A percentile compares a stretch with the other conserved stretches of the same genome.
These are phyloP conservation scores for Sebastes trivittatus DNA, from an alignment of 2,797 vertebrate genomes.

Conservation along the genomic window DNA sequence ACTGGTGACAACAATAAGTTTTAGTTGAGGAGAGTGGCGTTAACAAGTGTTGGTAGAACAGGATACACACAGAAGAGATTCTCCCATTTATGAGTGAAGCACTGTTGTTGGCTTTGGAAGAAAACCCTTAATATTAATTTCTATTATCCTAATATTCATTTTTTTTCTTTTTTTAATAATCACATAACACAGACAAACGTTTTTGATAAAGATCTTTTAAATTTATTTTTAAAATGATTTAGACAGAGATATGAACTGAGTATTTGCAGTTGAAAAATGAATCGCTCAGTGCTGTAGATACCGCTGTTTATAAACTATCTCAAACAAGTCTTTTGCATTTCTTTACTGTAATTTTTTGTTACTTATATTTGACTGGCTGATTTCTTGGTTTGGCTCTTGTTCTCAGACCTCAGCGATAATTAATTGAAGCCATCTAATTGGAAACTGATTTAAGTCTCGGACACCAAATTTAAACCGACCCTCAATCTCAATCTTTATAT, in stretches of 20 bases:
- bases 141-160: too few species aligned
- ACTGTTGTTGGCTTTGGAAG: neutral
- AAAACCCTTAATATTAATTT: neutral
- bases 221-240: neutral
- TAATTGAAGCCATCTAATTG: neutral
- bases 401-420: neutral
- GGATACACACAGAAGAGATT: neutral
- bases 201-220: neutral
- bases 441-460: neutral
- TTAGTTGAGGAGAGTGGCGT: neutral
- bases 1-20: neutral
- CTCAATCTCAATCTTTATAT: neutral
- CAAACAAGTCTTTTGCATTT: too few species aligned
- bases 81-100: neutral
- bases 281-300: accelerated
- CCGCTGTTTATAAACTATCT: neutral
- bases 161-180: neutral
- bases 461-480: neutral
- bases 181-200: neutral
- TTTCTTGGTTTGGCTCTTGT: neutral
- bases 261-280: neutral
- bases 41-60: neutral
- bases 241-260: neutral
- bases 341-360: neutral
- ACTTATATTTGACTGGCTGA: neutral